Evolutionary conservation across 2,888 invertebrate genomes (phyloP), one percentile per base, ranked within the genome.

Genomic region (Drosophila paracracens): DNA sequence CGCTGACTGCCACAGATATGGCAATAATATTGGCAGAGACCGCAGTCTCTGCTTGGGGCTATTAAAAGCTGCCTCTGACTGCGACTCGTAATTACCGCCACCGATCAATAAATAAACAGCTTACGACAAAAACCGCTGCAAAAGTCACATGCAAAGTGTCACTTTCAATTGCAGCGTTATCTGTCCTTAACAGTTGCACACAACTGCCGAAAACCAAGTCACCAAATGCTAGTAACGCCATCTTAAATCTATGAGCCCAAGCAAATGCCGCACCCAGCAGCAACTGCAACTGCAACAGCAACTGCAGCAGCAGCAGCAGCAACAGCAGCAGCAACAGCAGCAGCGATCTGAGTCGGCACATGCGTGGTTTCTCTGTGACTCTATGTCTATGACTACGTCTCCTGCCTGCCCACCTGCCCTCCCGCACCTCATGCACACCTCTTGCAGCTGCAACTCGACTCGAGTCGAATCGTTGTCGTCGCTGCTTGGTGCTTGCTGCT

Each of bases 51-150:
- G 25, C 29, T 40, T 11, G 53, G n/a, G 60, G 40, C 70, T 61
- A 80, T 78, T 80, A 71, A 71, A 64, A 61, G 36, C 63, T 29
- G 60, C 52, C 65, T 38, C 48, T 33, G 63, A 66, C 67, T 72
- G 65, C 43, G 70, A 56, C 53, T 64, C 83, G 86, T 76, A 83
- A 83, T 83, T 83, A 89, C 76, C 61, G 70, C 84, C 59, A 52
- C 61, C 78, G 76, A 85, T 84, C 85, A 82, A 89, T 89, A 85
- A 89, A 88, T 88, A 84, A 89, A 85, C 70, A 88, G 88, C 79
- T 84, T 75, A 72, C 71, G 50, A 11, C 64, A 67, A 46, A 62
- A 66, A 76, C 50, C 46, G 65, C 64, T 64, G 64, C 67, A 56
- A 56, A 56, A 40, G 56, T 57, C 56, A 29, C 13, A 57, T 57